Percentiles rank a stretch among this genome's conserved stretches.
phyloP scores from a whole-genome alignment of 2,888 invertebrate genomes.

The Xanthostigma xanthostigma region DNA sequence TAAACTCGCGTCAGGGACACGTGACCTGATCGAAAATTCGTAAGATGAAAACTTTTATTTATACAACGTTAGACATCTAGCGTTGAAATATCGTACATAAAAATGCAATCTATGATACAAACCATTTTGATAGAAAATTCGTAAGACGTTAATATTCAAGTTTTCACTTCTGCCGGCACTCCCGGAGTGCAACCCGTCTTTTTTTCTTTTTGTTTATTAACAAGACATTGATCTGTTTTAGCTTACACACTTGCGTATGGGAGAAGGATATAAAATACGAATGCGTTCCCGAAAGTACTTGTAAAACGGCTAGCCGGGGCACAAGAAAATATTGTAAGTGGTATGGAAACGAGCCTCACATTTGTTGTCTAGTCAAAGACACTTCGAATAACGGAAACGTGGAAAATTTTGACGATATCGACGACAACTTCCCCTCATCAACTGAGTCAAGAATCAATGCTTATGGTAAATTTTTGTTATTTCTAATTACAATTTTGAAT shows the following conservation, averaged over 20 bases:
- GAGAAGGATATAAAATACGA: background rate
- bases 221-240: background rate
- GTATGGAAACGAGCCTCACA: constrained; percentile 9
- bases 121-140: no score
- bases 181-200: no score
- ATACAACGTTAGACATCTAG: no score
- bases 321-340: constrained; percentile 9
- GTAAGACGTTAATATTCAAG: no score
- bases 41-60: no score
- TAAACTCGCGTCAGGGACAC: no score
- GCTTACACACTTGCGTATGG: background rate
- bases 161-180: no score
- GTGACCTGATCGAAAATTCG: no score
- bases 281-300: constrained; percentile 2
- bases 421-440: no score
- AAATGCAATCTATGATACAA: no score
- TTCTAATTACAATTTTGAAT: background rate
- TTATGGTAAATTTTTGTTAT: background rate
- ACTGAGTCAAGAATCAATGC: background rate
- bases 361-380: constrained; percentile 9
- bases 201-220: no score
- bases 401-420: background rate
- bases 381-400: background rate
- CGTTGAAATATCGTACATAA: no score
- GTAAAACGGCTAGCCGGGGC: background rate